These are phyloP conservation scores for Notarius quadriscutis DNA, from an alignment of 2,113 vertebrate genomes.

Conservation along the genomic window DNA sequence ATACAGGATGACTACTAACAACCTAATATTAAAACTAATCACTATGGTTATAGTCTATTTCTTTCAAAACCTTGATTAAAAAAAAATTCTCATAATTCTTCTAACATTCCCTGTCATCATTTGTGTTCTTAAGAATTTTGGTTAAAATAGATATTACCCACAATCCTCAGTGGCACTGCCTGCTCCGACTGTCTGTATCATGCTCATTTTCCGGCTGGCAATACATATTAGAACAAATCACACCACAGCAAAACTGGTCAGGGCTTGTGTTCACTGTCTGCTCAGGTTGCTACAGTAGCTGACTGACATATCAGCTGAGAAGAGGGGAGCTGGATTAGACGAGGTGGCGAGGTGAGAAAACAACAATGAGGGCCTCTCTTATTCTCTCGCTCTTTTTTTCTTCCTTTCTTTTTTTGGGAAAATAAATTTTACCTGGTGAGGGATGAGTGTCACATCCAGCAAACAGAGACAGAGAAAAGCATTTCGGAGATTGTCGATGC, in stretches of 20 bases:
- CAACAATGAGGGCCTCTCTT: slow-evolving; percentile 48
- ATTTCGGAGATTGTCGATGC: slow-evolving; percentile 71
- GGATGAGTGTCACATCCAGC: slow-evolving; percentile 76
- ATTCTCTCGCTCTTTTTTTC: slow-evolving; percentile 21
- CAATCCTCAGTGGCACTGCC: slow-evolving; percentile 62
- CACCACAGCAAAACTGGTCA: slow-evolving; percentile 75
- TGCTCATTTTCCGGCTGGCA: slow-evolving; percentile 81
- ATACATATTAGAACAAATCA: slow-evolving; percentile 85
- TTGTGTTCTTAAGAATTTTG: slow-evolving; percentile 67
- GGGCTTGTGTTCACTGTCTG: slow-evolving; percentile 80
- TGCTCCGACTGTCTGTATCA: slow-evolving; percentile 72
- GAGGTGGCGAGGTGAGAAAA: slow-evolving; percentile 55
- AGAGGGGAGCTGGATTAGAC: slow-evolving; percentile 51
- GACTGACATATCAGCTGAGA: slow-evolving; percentile 80
- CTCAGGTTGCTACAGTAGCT: slow-evolving; percentile 78
- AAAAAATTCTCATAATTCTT: slow-evolving; percentile 31
- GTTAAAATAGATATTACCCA: slow-evolving; percentile 62
- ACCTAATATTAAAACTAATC: neutral
- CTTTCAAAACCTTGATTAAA: neutral
- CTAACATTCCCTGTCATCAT: slow-evolving; percentile 62
- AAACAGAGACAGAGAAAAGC: slow-evolving; percentile 53
- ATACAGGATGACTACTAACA: neutral
- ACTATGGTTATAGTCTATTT: neutral
- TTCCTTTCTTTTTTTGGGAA: slow-evolving; percentile 68
- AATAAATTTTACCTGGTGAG: slow-evolving; percentile 86